Evolutionary conservation across 1,140 invertebrate genomes (phyloP).

Genomic region (Brachionus paranguensis): DNA sequence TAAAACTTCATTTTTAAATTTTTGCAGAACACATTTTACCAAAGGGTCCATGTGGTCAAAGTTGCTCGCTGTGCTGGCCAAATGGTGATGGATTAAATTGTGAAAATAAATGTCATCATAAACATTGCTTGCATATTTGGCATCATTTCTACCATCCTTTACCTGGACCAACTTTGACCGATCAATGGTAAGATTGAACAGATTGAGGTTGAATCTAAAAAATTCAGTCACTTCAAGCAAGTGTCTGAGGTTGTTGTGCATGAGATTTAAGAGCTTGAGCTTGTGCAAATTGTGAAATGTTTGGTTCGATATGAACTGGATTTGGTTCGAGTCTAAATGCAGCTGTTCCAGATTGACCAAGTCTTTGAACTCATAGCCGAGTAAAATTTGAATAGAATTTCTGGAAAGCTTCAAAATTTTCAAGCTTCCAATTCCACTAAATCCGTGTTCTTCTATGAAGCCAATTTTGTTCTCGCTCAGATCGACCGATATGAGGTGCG

Average conservation of each 20-base stretch:
- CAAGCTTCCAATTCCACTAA: not conserved
- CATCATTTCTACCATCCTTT: not conserved
- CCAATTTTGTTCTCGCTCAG: not conserved
- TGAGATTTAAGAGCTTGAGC: not conserved
- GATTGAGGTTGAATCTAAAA: constrained; percentile 9
- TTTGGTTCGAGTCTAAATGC: not conserved
- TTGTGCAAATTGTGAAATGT: not conserved
- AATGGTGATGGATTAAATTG: not conserved
- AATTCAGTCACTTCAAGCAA: not conserved
- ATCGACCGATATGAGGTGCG: not conserved
- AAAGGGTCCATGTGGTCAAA: not conserved
- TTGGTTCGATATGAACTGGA: constrained; percentile 5
- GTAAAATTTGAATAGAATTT: not conserved
- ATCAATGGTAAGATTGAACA: not conserved
- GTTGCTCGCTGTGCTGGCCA: not conserved
- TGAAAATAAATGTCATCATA: constrained; percentile 6
- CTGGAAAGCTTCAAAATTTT: not conserved
- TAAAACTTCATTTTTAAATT: not conserved
- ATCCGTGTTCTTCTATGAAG: not conserved
- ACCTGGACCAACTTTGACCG: not conserved
- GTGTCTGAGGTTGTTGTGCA: not conserved
- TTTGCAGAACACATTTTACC: not conserved
- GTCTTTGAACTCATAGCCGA: constrained; percentile 11
- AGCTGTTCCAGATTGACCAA: not conserved
- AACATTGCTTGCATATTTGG: not conserved